These are phyloP conservation scores for Drosophila oshimai DNA, from an alignment of 1,140 invertebrate species.

Conservation along the genomic window DNA sequence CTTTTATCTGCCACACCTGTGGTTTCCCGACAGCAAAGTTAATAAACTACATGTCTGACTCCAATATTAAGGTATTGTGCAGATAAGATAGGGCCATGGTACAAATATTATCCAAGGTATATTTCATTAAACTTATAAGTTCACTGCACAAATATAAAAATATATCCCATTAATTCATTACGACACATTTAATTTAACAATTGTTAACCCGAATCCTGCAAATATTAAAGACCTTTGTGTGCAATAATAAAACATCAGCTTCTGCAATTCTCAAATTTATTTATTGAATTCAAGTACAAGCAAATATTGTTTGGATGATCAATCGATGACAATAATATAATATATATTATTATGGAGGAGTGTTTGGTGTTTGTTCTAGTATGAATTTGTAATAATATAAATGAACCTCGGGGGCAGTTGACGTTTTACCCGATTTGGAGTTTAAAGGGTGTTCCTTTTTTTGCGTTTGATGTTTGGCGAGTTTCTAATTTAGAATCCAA, in stretches of 20 bases:
- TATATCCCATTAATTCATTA: no score
- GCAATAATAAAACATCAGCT: background rate
- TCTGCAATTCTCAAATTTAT: slow-evolving; percentile 71
- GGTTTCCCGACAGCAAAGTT: background rate
- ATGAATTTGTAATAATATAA: slow-evolving; percentile 51
- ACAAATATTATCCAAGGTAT: background rate
- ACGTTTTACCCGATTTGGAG: slow-evolving; percentile 40
- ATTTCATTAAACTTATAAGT: no score
- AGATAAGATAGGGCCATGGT: background rate
- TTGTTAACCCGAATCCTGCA: background rate
- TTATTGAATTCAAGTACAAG: slow-evolving; percentile 70
- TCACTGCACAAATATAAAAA: background rate
- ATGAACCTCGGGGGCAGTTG: slow-evolving; percentile 53
- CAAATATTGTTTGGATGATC: slow-evolving; percentile 72
- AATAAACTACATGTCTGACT: background rate
- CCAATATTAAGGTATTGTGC: background rate
- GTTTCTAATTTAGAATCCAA: slow-evolving; percentile 76
- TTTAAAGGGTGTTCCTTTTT: slow-evolving; percentile 12
- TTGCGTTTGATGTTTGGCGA: slow-evolving; percentile 17
- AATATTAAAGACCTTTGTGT: background rate
- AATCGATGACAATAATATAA: slow-evolving; percentile 77
- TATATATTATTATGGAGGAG: slow-evolving; percentile 68
- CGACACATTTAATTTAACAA: no score
- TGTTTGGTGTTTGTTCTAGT: slow-evolving; percentile 43
- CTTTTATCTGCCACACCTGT: background rate